Conservation (phyloP, 1,140 invertebrate genomes). For the Phenacoccus solenopsis region DNA sequence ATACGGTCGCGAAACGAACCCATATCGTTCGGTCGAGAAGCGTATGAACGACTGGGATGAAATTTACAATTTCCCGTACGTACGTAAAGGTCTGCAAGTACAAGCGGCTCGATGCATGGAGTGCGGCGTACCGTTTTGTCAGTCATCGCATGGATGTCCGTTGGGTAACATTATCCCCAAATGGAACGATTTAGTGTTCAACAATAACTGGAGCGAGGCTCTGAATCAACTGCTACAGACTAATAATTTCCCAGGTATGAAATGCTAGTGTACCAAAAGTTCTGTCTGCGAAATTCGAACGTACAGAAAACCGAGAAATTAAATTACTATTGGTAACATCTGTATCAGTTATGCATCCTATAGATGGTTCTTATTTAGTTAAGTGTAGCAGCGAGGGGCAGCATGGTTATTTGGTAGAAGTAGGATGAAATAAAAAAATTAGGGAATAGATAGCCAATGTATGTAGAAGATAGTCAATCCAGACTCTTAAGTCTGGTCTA, state of each 20-base stretch:
- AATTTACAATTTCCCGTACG: slow-evolving; percentile 77
- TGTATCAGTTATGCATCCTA: too few species aligned
- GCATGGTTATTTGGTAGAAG: too few species aligned
- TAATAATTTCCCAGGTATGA: slow-evolving; percentile 88
- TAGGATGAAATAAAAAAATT: too few species aligned
- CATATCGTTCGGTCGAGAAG: slow-evolving; percentile 71
- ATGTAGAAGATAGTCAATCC: too few species aligned
- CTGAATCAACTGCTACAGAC: slow-evolving; percentile 89
- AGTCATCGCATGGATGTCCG: slow-evolving; percentile 92
- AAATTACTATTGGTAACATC: too few species aligned
- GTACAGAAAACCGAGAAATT: too few species aligned
- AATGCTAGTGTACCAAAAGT: too few species aligned
- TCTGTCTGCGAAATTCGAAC: too few species aligned
- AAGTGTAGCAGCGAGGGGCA: too few species aligned
- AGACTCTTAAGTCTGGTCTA: too few species aligned
- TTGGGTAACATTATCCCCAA: slow-evolving; percentile 98
- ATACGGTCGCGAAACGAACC: slow-evolving; percentile 72
- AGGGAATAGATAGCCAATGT: too few species aligned
- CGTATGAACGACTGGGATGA: slow-evolving; percentile 92
- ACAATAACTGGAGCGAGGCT: slow-evolving; percentile 94
- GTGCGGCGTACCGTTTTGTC: slow-evolving; percentile 98
- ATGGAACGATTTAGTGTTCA: slow-evolving; percentile 95
- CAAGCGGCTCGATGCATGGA: slow-evolving; percentile 99
- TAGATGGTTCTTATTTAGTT: too few species aligned
- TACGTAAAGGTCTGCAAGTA: slow-evolving; percentile 72